phyloP scores from a whole-genome alignment of 2,888 invertebrate species.

The Lasius platythorax region DNA sequence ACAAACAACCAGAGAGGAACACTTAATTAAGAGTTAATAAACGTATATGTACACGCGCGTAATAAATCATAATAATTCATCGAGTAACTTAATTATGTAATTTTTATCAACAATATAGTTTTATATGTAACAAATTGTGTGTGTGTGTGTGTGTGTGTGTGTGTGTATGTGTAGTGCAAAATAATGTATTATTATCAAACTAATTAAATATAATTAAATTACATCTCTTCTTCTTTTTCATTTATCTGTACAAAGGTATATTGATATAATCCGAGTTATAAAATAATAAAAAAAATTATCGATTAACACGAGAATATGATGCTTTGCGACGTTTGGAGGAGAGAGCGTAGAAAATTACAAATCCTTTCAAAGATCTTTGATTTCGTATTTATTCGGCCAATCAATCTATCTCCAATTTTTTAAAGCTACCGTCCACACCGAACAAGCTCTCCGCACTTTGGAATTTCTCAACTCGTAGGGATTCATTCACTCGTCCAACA shows the following conservation, averaged over 20 bases:
- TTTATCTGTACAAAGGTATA: not conserved
- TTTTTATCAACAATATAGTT: not conserved
- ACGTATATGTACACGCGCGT: not conserved
- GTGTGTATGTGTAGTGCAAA: not conserved
- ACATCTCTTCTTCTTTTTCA: not conserved
- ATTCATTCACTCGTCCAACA: conserved; percentile 88
- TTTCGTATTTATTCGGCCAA: not conserved
- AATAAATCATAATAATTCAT: not conserved
- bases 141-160: not conserved
- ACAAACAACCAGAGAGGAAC: conserved; percentile 4
- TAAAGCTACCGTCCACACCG: conserved; percentile 91
- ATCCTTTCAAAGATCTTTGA: not conserved
- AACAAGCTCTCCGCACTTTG: conserved; percentile 88
- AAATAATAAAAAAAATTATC: not conserved
- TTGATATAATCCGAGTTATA: not conserved
- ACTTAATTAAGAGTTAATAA: not conserved
- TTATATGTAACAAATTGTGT: not conserved
- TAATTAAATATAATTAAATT: not conserved
- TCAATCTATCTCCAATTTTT: conserved; percentile 90
- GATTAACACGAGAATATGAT: not conserved
- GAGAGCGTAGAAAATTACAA: not conserved
- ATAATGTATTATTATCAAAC: not conserved
- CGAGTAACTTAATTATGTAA: not conserved
- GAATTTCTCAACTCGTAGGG: conserved; percentile 88
- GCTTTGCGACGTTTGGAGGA: not conserved